Evolutionary conservation across 2,113 vertebrate species (phyloP).

Genomic region (Loxodonta africana): DNA sequence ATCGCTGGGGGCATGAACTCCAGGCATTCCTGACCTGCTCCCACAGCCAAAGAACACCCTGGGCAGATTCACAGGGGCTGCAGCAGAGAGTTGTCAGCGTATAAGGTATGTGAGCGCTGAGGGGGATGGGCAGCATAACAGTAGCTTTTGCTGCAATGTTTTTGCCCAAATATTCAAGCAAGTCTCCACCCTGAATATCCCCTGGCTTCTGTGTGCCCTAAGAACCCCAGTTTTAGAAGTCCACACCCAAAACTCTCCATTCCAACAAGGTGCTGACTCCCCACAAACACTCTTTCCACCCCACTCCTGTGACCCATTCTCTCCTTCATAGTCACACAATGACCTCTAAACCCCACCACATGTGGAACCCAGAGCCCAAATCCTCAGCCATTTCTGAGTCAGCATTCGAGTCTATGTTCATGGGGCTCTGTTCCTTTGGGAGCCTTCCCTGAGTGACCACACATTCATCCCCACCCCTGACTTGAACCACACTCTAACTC

Average conservation of each 20-base stretch:
- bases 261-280: not conserved
- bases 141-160: not conserved
- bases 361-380: not conserved
- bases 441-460: not conserved
- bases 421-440: not conserved
- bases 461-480: not conserved
- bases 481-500: not conserved
- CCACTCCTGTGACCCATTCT: not conserved
- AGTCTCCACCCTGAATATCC: not conserved
- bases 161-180: constrained; percentile 3
- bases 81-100: not conserved
- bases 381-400: not conserved
- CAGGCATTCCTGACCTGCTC: not conserved
- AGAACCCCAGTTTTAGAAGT: constrained; percentile 8
- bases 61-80: not conserved
- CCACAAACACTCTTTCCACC: not conserved
- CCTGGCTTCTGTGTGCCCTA: not conserved
- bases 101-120: not conserved
- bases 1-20: not conserved
- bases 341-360: not conserved
- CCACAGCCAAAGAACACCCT: not conserved
- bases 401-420: not conserved
- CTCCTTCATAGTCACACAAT: not conserved
- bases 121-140: not conserved
- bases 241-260: not conserved